phyloP scores from a whole-genome alignment of 1,140 invertebrate genomes.

The Theocolax elegans region DNA sequence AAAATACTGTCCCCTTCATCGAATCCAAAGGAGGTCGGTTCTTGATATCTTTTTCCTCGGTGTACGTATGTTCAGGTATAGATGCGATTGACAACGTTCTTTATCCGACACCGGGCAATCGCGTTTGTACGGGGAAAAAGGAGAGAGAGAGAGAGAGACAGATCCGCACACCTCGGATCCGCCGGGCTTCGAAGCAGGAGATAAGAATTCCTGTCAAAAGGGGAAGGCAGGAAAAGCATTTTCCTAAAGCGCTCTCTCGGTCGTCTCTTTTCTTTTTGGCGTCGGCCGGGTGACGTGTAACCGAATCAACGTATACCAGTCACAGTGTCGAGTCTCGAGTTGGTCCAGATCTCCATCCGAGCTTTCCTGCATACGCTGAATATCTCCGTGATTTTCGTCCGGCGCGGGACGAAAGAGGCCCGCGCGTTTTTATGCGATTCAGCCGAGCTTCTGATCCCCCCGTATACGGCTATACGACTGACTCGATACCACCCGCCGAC shows the following conservation, averaged over 20 bases:
- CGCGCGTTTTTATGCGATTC: not conserved
- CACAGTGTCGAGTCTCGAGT: not conserved
- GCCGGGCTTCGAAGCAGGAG: not conserved
- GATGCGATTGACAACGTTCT: conserved; percentile 26
- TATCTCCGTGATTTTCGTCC: conserved; percentile 19
- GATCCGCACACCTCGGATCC: not conserved
- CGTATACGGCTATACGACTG: too few species aligned
- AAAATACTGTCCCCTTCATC: conserved; percentile 5
- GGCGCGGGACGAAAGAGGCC: not conserved
- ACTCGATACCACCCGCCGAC: too few species aligned
- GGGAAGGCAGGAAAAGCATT: conserved; percentile 14
- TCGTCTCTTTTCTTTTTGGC: not conserved
- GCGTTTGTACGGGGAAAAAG: not conserved
- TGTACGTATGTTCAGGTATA: not conserved
- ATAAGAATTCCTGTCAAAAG: conserved; percentile 29
- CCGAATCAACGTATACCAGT: not conserved
- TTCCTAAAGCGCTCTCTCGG: not conserved
- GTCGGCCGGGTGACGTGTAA: not conserved
- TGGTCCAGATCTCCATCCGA: not conserved
- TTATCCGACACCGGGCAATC: conserved; percentile 25
- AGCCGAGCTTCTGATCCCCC: too few species aligned
- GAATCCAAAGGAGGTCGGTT: conserved; percentile 20
- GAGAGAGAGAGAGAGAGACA: too few species aligned
- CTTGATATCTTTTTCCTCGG: conserved; percentile 7
- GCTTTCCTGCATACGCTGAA: conserved; percentile 11